These are phyloP conservation scores for Austrofundulus limnaeus DNA, from an alignment of 2,113 vertebrate species.

Conservation along the genomic window DNA sequence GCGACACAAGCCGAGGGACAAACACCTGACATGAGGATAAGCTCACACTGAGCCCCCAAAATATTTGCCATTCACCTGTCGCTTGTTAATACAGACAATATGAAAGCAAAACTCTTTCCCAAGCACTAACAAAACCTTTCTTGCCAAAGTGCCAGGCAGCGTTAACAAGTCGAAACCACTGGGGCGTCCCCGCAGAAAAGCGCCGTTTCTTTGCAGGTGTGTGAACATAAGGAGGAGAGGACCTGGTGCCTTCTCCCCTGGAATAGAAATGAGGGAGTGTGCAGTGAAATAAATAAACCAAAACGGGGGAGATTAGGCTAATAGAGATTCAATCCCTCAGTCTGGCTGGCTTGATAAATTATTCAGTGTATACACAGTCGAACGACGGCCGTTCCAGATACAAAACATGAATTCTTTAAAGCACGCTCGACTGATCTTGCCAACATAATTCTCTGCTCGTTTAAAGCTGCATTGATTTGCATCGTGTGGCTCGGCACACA, in stretches of 20 bases:
- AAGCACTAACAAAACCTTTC: slow-evolving; percentile 52
- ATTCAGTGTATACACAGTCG: slow-evolving; percentile 78
- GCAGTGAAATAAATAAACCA: slow-evolving; percentile 78
- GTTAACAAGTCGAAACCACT: slow-evolving; percentile 60
- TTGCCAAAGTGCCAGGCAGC: slow-evolving; percentile 46
- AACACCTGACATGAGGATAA: slow-evolving; percentile 13
- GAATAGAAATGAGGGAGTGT: slow-evolving; percentile 71
- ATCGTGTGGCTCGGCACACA: slow-evolving; percentile 51
- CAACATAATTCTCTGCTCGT: slow-evolving; percentile 78
- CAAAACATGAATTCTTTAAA: slow-evolving; percentile 80
- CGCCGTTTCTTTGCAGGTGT: slow-evolving; percentile 57
- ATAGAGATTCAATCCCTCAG: slow-evolving; percentile 81
- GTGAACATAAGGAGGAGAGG: slow-evolving; percentile 31
- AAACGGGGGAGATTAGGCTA: slow-evolving; percentile 79
- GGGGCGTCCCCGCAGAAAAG: slow-evolving; percentile 48
- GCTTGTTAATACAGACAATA: slow-evolving; percentile 56
- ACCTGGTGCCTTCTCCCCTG: slow-evolving; percentile 36
- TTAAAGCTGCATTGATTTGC: slow-evolving; percentile 75
- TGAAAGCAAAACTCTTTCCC: slow-evolving; percentile 51
- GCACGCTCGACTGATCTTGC: slow-evolving; percentile 72
- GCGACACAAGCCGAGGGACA: background rate
- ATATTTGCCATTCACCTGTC: slow-evolving; percentile 40
- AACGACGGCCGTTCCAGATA: slow-evolving; percentile 75
- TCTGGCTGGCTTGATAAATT: slow-evolving; percentile 79
- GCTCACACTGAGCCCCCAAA: slow-evolving; percentile 7